These are phyloP conservation scores for Parauchenoglanis ngamensis DNA, from an alignment of 2,797 vertebrate species.

Conservation along the genomic window DNA sequence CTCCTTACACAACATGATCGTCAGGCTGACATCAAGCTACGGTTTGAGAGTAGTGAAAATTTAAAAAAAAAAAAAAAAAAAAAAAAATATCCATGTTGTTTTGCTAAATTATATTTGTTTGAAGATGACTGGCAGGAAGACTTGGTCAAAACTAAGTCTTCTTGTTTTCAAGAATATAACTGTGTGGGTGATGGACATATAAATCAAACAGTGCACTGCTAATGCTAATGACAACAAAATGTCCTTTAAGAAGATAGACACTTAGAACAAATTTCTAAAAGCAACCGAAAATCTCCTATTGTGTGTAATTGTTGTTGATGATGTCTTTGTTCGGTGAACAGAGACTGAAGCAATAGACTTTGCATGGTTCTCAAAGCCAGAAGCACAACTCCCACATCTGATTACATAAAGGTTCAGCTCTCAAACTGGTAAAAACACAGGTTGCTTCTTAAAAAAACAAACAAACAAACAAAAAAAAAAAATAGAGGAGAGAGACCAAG, in stretches of 20 bases:
- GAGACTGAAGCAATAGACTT: neutral
- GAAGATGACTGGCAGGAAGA: neutral
- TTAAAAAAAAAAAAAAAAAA: neutral
- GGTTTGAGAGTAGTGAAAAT: neutral
- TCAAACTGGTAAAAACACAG: neutral
- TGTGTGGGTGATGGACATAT: neutral
- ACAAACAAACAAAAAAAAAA: neutral
- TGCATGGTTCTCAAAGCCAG: neutral
- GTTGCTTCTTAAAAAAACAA: neutral
- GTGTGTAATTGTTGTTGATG: conserved; percentile 3
- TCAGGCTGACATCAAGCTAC: neutral
- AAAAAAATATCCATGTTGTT: neutral
- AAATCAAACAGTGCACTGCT: neutral
- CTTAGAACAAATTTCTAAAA: conserved; percentile 3
- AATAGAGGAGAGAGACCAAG: neutral
- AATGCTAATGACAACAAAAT: neutral
- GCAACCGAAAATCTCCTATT: neutral
- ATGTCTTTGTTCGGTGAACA: conserved; percentile 3
- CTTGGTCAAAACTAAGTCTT: no score
- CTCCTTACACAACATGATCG: neutral
- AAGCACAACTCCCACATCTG: conserved; percentile 17
- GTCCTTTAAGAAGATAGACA: neutral
- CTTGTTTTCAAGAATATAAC: neutral
- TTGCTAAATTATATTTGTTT: neutral
- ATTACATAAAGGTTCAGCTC: conserved; percentile 11